Evolutionary conservation across 2,888 invertebrate species (phyloP).

Genomic region (Malachius bipustulatus): DNA sequence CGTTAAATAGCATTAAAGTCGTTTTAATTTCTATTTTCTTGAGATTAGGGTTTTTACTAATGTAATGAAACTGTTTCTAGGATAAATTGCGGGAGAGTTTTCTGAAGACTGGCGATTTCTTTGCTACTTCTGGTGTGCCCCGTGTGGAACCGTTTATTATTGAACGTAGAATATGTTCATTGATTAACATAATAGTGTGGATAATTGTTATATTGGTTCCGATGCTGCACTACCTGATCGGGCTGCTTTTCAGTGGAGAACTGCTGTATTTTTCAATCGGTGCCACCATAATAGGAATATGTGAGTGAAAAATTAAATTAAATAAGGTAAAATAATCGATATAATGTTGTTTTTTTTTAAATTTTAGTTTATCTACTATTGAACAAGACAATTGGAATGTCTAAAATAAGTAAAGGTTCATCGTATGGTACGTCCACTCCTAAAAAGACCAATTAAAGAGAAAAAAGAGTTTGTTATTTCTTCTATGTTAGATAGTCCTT

Average conservation of each 20-base stretch:
- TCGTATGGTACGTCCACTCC: constrained; percentile 50
- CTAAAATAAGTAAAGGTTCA: constrained; percentile 73
- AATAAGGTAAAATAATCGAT: constrained; percentile 4
- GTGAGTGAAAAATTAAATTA: constrained; percentile 50
- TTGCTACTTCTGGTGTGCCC: constrained; percentile 59
- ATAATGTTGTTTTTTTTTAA: constrained; percentile 5
- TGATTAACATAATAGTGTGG: constrained; percentile 66
- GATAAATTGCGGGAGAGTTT: constrained; percentile 66
- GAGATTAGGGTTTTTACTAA: too few relatives aligned
- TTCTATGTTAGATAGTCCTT: too few relatives aligned
- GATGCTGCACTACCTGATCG: constrained; percentile 56
- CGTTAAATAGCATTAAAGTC: too few relatives aligned
- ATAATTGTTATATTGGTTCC: constrained; percentile 53
- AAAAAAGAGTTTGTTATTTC: too few relatives aligned
- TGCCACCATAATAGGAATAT: constrained; percentile 55
- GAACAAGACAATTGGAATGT: constrained; percentile 70
- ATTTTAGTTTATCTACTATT: constrained; percentile 65
- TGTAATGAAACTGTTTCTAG: too few relatives aligned
- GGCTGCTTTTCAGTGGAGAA: constrained; percentile 59
- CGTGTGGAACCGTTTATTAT: constrained; percentile 47
- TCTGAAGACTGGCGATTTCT: constrained; percentile 65
- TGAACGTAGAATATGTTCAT: constrained; percentile 49
- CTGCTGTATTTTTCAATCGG: constrained; percentile 57
- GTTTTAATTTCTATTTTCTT: too few relatives aligned
- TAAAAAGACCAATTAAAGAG: neutral